These are phyloP conservation scores for Sinocyclocheilus maitianheensis DNA, from an alignment of 2,113 vertebrate genomes.

Conservation along the genomic window DNA sequence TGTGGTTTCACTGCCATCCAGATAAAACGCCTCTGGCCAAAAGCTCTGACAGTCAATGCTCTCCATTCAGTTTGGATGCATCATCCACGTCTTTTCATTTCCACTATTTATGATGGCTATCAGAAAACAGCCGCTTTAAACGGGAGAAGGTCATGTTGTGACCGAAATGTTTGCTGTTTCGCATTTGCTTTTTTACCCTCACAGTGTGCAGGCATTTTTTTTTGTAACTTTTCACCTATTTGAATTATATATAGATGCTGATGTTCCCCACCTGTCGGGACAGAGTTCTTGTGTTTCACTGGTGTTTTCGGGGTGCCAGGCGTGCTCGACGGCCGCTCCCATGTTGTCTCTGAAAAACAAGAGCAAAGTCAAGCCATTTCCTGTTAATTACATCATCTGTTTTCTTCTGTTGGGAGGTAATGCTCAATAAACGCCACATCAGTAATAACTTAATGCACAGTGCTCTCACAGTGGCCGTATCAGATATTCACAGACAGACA, in stretches of 20 bases:
- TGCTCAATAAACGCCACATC: background rate
- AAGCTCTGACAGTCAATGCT: no score
- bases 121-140: no score
- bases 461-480: background rate
- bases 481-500: background rate
- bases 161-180: no score
- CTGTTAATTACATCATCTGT: slow-evolving; percentile 30
- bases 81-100: no score
- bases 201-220: no score
- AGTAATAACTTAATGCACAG: background rate
- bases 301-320: slow-evolving; percentile 87
- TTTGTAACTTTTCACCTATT: background rate
- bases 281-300: slow-evolving; percentile 82
- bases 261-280: slow-evolving; percentile 74
- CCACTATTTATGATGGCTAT: no score
- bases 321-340: slow-evolving; percentile 88
- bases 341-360: slow-evolving; percentile 86
- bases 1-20: no score
- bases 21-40: no score
- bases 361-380: background rate
- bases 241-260: background rate
- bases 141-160: no score
- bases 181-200: no score
- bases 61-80: no score
- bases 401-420: slow-evolving; percentile 7